Evolutionary conservation across 2,888 invertebrate genomes (phyloP), one percentile per base, ranked within the genome.

Genomic region (Octodonta nipae): DNA sequence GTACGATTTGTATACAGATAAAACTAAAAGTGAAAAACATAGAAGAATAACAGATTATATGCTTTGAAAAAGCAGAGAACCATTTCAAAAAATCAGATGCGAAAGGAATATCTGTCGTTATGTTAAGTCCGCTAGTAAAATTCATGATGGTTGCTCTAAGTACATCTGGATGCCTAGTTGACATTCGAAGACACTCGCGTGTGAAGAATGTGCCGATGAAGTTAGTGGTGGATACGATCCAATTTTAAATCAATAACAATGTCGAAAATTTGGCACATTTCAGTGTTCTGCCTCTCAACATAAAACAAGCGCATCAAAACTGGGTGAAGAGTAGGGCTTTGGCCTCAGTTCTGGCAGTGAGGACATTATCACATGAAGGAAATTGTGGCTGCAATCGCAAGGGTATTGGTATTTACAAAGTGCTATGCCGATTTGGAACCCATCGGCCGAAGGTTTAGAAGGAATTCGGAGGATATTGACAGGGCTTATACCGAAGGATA

Each of bases 231-330:
- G 93, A 10, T 95, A 86, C 61, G 89, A 91, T 65, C 79, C 84
- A 7, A 68, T 75, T 42, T 56, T 77, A 13, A 88, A 89, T 63
- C 88, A 89, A 95, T 70, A 83, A 95, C 39, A 65, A 93, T 43
- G 95, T 93, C 2, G 92, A 93, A 0, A 93, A 92, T 60, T 66
- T 95, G 24, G 82, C 87, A 0, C 91, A 93, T 60, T 95, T 93
- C 55, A 86, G 87, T 13, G 81, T 82, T 0, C 76, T 80, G 0
- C 67, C 72, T 32, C 70, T 77, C 13, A 75, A 77, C 46, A 64
- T 89, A 16, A 79, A 76, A 48, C 61, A 79, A 52, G 67, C 75
- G 3, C 92, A 93, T 63, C 73, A 80, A 78, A 73, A 81, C 45
- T 95, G 95, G 64, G 93, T 95, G 0, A 88, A 83, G 60, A 72